Evolutionary conservation across 2,113 vertebrate genomes (phyloP), one percentile per base, ranked within the genome.

Genomic region (Nyctibius bracteatus): DNA sequence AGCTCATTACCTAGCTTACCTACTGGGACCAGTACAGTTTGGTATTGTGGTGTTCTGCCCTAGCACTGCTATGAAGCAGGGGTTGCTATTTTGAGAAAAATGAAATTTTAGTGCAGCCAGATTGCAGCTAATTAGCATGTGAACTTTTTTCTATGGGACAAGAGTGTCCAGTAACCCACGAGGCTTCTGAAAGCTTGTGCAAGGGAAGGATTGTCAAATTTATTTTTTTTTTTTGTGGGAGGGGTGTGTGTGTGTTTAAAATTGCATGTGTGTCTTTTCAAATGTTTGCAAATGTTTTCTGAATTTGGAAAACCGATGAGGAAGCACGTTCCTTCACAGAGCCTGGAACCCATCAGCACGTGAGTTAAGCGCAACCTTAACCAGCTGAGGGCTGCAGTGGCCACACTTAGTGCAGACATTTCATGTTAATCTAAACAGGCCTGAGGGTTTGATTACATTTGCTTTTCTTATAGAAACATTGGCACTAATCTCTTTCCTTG

Each of bases 301-400:
- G 44, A 73, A 22, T 61, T 62, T 80, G 67, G 41, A 66, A 80
- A 92, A 73, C 15, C 17, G 21, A 47, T 44, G 28, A 72, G 54
- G 41, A 90, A 88, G 33, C 18, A 31, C 1, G 0, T 57, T 90
- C 62, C 54, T 75, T 79, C 70, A 31, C 8, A 43, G 25, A 74
- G 15, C 28, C 27, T 59, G 47, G 1, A 9, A 46, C 21, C 11
- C 39, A 83, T 82, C 0, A 0, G 39, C 25, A 43, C 19, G 25
- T 37, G 52, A 75, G 43, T 28, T 82, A 75, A 41, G 35, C 7
- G 16, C 33, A 57, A 1, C 22, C 49, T 59, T 52, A 61, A 80
- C 18, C 46, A 54, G 54, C 27, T 57, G 58, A 72, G 30, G 8
- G 14, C 9, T 72, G 55, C 37, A 49, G 71, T 52, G 71, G 28